Base-by-base conservation (phyloP, 2,888 invertebrate species). In the Diploptera punctata region DNA sequence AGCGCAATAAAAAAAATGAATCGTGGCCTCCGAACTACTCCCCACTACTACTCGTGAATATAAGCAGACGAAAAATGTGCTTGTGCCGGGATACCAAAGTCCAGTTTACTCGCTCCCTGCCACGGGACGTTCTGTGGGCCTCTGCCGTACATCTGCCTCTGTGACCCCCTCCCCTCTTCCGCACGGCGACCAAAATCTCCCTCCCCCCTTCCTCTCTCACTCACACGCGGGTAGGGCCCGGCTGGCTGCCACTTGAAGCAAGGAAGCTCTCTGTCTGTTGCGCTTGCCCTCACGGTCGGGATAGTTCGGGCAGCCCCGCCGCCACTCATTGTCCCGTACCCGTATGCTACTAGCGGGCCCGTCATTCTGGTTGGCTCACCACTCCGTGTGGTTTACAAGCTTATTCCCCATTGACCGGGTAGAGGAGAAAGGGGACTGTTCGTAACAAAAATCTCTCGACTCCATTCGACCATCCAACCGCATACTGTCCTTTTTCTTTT, bases 181-280 rank as follows among this genome's bases (percentile, higher is more conserved):
- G 3, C 60, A n/a, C 43, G n/a, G n/a, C 38, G 68, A 44, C 21
- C 70, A 47, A 70, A 62, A 62, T 49, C 62, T 62, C 62, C 52
- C 61, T 60, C 70, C 49, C 49, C 62, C 49, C 65, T 26, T 18
- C 26, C 49, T 19, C 16, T 44, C 26, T n/a, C n/a, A n/a, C n/a
- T n/a, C n/a, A n/a, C n/a, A n/a, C n/a, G n/a, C 19, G 19, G 9
- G 2, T n/a, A n/a, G n/a, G 52, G 21, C 43, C n/a, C 43, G 49
- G 77, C 73, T 52, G 86, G 82, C 80, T 86, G 87, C 0, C 86
- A 84, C 76, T 85, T 84, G 61, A 78, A 44, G 70, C 49, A 49
- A n/a, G 65, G 43, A 24, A 26, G 26, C 24, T 24, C 65, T n/a
- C 31, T n/a, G 16, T 47, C 65, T 47, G 65, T 65, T 65, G 65